Evolutionary conservation across 1,140 invertebrate species (phyloP).

Genomic region (Bombus huntii): DNA sequence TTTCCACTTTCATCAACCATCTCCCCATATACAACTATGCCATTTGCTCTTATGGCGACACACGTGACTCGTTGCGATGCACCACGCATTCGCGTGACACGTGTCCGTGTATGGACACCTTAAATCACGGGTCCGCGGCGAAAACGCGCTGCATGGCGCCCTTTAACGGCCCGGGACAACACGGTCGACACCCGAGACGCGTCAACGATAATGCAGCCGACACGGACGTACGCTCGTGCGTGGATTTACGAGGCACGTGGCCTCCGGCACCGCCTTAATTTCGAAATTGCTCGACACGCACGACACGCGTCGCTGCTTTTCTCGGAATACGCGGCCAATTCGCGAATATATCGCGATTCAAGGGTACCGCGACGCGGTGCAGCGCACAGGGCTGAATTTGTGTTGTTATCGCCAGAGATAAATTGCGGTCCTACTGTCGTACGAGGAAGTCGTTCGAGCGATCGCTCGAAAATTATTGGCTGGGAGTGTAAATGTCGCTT

Average conservation of each 20-base stretch:
- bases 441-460: slow-evolving; percentile 20
- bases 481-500: not conserved
- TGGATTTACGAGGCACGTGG: slow-evolving; percentile 29
- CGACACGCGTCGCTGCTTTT: not conserved
- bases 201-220: slow-evolving; percentile 11
- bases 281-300: slow-evolving; percentile 41
- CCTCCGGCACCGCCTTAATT: slow-evolving; percentile 34
- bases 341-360: not conserved
- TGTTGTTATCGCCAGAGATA: slow-evolving; percentile 21
- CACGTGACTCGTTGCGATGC: slow-evolving; percentile 17
- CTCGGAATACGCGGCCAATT: not conserved
- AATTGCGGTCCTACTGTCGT: slow-evolving; percentile 8
- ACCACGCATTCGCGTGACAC: slow-evolving; percentile 50
- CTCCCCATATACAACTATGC: not conserved
- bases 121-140: slow-evolving; percentile 47
- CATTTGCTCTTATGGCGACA: not conserved
- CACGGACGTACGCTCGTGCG: not conserved
- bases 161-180: not conserved
- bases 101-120: slow-evolving; percentile 31
- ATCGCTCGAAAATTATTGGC: slow-evolving; percentile 1
- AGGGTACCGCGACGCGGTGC: not conserved
- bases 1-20: not conserved
- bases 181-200: not conserved
- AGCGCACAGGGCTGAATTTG: not conserved
- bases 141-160: slow-evolving; percentile 38